phyloP scores from a whole-genome alignment of 2,888 invertebrate species.

The Agrenia bidenticulata region DNA sequence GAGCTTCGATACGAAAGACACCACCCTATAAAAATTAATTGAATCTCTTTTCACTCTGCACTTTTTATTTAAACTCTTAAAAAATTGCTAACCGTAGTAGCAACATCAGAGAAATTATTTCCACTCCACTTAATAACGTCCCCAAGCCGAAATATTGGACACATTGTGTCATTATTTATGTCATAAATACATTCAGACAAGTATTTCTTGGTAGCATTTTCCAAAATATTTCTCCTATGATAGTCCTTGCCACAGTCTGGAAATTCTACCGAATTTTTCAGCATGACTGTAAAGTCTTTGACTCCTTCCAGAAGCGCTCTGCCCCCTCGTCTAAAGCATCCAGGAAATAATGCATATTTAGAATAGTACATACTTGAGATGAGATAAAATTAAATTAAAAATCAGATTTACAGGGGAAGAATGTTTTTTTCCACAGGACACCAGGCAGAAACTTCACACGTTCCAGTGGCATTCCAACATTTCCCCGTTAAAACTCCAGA shows the following conservation, averaged over 20 bases:
- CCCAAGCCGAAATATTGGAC: constrained; percentile 58
- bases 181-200: constrained; percentile 55
- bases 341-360: neutral
- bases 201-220: constrained; percentile 53
- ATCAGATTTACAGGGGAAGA: constrained; percentile 5
- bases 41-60: neutral
- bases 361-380: neutral
- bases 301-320: constrained; percentile 34
- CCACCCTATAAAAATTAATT: constrained; percentile 38
- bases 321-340: constrained; percentile 26
- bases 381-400: neutral
- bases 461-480: constrained; percentile 54
- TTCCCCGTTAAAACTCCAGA: constrained; percentile 58
- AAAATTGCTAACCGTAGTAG: constrained; percentile 51
- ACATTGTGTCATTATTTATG: constrained; percentile 53
- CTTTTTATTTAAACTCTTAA: neutral
- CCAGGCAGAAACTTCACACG: constrained; percentile 58
- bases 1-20: constrained; percentile 36
- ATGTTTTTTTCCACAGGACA: constrained; percentile 57
- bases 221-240: constrained; percentile 54
- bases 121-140: constrained; percentile 56
- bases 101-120: constrained; percentile 53
- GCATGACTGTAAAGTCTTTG: constrained; percentile 37
- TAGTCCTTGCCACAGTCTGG: constrained; percentile 36
- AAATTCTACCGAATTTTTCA: constrained; percentile 44